A percentile compares a stretch with the other conserved stretches of the same genome.
Evolutionary conservation across 2,888 invertebrate genomes (phyloP).

Genomic region (Ochropleura plecta): DNA sequence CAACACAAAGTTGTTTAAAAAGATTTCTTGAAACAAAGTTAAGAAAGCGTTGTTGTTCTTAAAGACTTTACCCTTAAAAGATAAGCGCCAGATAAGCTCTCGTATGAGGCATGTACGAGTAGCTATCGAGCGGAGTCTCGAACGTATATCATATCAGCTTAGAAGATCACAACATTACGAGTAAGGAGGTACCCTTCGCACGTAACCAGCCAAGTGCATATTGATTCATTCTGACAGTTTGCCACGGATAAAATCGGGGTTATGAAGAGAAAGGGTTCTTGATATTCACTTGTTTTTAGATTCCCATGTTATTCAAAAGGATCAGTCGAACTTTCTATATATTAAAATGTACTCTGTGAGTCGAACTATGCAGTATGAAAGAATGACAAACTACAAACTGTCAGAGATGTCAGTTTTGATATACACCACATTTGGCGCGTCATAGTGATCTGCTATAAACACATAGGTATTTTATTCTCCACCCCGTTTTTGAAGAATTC

Average conservation of each 20-base stretch:
- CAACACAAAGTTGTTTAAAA: slow-evolving; percentile 30
- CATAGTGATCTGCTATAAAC: background rate
- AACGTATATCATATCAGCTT: slow-evolving; percentile 32
- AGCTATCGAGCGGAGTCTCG: slow-evolving; percentile 25
- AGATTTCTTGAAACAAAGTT: slow-evolving; percentile 31
- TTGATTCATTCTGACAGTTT: slow-evolving; percentile 44
- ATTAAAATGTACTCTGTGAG: too few species aligned
- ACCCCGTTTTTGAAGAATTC: background rate
- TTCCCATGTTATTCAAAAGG: background rate
- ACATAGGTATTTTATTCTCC: background rate
- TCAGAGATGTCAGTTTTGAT: background rate
- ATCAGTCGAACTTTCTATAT: background rate
- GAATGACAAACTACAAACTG: too few species aligned
- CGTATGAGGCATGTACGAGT: slow-evolving; percentile 20
- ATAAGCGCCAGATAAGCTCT: slow-evolving; percentile 34
- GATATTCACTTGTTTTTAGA: background rate
- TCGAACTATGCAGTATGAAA: too few species aligned
- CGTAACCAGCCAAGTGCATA: slow-evolving; percentile 26
- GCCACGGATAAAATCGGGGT: slow-evolving; percentile 9
- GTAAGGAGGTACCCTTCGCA: slow-evolving; percentile 20
- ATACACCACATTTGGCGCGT: background rate
- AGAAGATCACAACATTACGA: slow-evolving; percentile 35
- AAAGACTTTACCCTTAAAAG: slow-evolving; percentile 39
- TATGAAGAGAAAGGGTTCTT: slow-evolving; percentile 1
- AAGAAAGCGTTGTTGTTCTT: slow-evolving; percentile 30